Conservation (phyloP, 2,113 vertebrate genomes). For the Cyphomyrus discorhynchus region DNA sequence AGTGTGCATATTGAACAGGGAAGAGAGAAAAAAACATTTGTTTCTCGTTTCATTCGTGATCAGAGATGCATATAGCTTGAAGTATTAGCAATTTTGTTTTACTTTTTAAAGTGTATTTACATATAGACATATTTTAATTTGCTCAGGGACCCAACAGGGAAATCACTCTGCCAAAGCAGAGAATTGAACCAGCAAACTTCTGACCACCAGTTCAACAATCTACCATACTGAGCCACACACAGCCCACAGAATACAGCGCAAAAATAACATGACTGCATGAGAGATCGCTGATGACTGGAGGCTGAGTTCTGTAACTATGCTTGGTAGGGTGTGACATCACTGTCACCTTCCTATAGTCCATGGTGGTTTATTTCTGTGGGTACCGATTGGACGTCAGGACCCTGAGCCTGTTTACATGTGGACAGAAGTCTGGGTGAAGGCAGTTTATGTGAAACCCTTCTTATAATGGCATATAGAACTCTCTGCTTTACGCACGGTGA, state of each 20-base stretch:
- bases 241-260: not conserved
- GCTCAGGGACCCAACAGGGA: not conserved
- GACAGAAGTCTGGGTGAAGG: not conserved
- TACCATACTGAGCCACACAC: not conserved
- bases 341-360: not conserved
- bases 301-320: not conserved
- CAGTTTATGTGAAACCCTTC: not conserved
- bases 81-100: not conserved
- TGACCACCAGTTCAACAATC: not conserved
- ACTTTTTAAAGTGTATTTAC: not conserved
- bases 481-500: not conserved
- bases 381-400: not conserved
- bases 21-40: not conserved
- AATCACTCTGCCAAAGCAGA: not conserved
- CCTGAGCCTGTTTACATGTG: not conserved
- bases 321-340: not conserved
- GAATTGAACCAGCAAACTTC: not conserved
- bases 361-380: not conserved
- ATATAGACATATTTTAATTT: not conserved
- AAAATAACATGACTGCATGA: not conserved
- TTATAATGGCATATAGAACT: not conserved
- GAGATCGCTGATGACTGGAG: not conserved
- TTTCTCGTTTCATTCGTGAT: not conserved
- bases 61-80: not conserved
- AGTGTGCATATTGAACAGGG: not conserved